phyloP scores from a whole-genome alignment of 35 echinoderm and acorn worm species.

The Anneissia japonica region DNA sequence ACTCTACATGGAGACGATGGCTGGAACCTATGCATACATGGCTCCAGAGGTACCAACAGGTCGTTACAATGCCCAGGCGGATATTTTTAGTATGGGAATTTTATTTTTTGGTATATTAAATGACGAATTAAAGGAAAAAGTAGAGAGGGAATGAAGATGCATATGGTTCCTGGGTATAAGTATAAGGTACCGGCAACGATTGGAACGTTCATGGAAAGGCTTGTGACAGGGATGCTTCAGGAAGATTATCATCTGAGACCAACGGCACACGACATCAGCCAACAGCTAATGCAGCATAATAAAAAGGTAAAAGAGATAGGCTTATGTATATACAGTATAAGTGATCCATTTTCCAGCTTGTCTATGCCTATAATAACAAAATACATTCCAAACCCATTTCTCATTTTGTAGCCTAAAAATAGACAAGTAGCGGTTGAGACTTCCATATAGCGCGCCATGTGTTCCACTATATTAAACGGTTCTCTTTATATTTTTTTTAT shows the following conservation, averaged over 20 bases:
- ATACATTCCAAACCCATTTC: background rate
- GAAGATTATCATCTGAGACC: background rate
- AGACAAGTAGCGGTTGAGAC: background rate
- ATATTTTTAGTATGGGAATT: too few relatives aligned
- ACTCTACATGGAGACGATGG: too few relatives aligned
- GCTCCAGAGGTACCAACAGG: too few relatives aligned
- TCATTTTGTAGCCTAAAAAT: background rate
- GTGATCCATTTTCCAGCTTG: too few relatives aligned
- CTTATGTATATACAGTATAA: too few relatives aligned
- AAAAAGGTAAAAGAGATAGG: background rate
- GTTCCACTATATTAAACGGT: background rate
- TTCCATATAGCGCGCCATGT: background rate
- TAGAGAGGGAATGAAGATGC: background rate
- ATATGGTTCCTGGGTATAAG: background rate
- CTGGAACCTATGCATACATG: too few relatives aligned
- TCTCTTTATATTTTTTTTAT: background rate
- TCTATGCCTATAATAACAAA: background rate
- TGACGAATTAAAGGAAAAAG: too few relatives aligned
- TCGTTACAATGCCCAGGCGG: too few relatives aligned
- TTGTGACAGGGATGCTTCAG: background rate
- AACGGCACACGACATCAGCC: background rate
- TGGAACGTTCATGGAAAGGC: background rate
- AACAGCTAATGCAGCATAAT: background rate
- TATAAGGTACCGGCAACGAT: background rate
- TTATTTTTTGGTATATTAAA: too few relatives aligned